phyloP scores from a whole-genome alignment of 2,888 invertebrate genomes.

The Oasisia sp. region DNA sequence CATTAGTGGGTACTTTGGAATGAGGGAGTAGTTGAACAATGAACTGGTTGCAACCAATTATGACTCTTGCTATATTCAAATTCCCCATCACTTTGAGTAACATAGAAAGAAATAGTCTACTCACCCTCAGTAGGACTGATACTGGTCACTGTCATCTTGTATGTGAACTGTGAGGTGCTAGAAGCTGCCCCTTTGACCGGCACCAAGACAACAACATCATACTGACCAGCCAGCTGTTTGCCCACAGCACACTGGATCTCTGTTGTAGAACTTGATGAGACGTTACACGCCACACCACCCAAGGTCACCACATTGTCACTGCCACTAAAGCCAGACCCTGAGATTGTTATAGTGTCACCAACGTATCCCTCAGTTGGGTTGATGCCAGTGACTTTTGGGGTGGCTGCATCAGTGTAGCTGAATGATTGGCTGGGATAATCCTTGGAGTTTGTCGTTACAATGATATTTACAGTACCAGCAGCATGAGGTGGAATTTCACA shows the following conservation, averaged over 20 bases:
- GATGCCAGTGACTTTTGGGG: conserved; percentile 50
- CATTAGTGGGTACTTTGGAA: too few relatives aligned
- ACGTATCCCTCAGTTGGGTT: conserved; percentile 49
- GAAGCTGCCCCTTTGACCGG: conserved; percentile 29
- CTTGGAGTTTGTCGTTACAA: conserved; percentile 24
- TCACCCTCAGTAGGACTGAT: conserved; percentile 24
- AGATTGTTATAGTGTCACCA: conserved; percentile 55
- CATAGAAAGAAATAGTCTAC: not conserved
- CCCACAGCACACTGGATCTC: conserved; percentile 27
- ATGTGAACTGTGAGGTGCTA: conserved; percentile 20
- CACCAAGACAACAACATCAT: conserved; percentile 23
- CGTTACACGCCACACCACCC: conserved; percentile 25
- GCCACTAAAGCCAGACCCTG: conserved; percentile 55
- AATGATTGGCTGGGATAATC: conserved; percentile 29
- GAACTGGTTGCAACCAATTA: not conserved
- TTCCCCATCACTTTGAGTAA: not conserved
- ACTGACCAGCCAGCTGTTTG: conserved; percentile 28
- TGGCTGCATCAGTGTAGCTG: conserved; percentile 42
- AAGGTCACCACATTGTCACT: conserved; percentile 25
- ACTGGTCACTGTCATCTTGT: not conserved
- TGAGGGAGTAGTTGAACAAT: too few relatives aligned
- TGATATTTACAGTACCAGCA: conserved; percentile 1
- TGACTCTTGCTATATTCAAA: not conserved
- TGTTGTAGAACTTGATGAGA: conserved; percentile 18
- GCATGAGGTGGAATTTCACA: conserved; percentile 23